Conservation (phyloP, 2,888 invertebrate species). For the Ophraella communa region DNA sequence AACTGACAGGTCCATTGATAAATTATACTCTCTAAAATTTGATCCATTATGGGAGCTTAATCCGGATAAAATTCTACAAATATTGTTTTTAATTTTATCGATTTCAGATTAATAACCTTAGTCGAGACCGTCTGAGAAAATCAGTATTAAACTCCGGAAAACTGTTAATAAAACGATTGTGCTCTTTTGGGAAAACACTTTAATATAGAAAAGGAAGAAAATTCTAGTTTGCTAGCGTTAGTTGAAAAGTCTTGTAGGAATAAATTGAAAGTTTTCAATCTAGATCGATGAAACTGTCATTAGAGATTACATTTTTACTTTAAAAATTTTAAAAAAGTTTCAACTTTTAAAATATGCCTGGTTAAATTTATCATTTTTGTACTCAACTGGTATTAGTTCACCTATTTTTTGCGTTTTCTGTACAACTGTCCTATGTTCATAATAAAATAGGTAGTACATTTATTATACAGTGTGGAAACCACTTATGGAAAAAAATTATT, state of each 20-base stretch:
- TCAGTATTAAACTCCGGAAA: neutral
- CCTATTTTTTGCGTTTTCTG: too few species aligned
- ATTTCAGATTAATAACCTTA: conserved; percentile 27
- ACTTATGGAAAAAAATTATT: too few species aligned
- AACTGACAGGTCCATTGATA: conserved; percentile 6
- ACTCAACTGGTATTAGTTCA: too few species aligned
- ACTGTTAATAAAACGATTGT: neutral
- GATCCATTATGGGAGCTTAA: conserved; percentile 14
- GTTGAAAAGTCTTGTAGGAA: neutral
- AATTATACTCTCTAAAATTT: conserved; percentile 10
- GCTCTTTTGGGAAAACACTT: neutral
- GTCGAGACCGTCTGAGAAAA: neutral
- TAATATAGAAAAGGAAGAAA: neutral
- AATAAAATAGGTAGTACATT: too few species aligned
- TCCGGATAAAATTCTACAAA: conserved; percentile 20
- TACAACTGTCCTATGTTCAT: too few species aligned
- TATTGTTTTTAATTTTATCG: conserved; percentile 30
- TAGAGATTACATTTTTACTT: too few species aligned
- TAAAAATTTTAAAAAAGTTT: too few species aligned
- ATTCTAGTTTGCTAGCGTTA: neutral
- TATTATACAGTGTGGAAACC: too few species aligned
- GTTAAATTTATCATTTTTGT: too few species aligned
- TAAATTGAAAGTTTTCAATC: too few species aligned
- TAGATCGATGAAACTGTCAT: too few species aligned
- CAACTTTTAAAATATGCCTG: too few species aligned